Conservation (phyloP, 1,140 invertebrate species). For the Drosophila equinoxialis region DNA sequence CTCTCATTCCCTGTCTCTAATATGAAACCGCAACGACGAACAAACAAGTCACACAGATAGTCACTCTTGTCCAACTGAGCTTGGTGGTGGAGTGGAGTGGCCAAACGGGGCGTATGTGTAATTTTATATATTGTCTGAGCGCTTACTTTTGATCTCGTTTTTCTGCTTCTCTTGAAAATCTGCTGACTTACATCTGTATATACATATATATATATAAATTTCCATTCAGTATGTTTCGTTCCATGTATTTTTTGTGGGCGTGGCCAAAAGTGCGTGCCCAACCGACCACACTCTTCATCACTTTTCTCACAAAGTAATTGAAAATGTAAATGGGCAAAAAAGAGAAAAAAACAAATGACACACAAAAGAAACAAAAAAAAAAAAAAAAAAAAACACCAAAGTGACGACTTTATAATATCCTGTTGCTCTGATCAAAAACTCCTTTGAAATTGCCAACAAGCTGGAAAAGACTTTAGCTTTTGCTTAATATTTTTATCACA, state of each 20-base stretch:
- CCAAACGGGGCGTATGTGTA: constrained; percentile 67
- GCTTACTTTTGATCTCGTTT: constrained; percentile 60
- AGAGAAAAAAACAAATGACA: constrained; percentile 17
- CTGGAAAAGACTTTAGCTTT: no score
- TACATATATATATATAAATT: constrained; percentile 9
- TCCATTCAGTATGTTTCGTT: no score
- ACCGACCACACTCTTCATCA: constrained; percentile 47
- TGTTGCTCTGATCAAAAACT: not conserved
- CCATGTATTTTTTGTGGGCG: constrained; percentile 7
- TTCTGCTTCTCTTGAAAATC: not conserved
- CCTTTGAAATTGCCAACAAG: no score
- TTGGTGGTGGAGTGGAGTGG: not conserved
- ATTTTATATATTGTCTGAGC: constrained; percentile 61
- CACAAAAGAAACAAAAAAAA: not conserved
- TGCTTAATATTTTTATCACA: no score
- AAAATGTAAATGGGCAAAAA: constrained; percentile 74
- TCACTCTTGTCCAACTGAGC: constrained; percentile 1
- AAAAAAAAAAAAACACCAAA: not conserved
- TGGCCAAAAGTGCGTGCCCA: constrained; percentile 61
- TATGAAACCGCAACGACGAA: constrained; percentile 42
- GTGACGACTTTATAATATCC: not conserved
- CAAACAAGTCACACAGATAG: not conserved
- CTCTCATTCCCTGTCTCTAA: constrained; percentile 16
- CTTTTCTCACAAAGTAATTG: constrained; percentile 72
- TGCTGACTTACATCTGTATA: not conserved